These are phyloP conservation scores for Ernsta delagoae DNA, from an alignment of 2,888 invertebrate genomes.

Conservation along the genomic window DNA sequence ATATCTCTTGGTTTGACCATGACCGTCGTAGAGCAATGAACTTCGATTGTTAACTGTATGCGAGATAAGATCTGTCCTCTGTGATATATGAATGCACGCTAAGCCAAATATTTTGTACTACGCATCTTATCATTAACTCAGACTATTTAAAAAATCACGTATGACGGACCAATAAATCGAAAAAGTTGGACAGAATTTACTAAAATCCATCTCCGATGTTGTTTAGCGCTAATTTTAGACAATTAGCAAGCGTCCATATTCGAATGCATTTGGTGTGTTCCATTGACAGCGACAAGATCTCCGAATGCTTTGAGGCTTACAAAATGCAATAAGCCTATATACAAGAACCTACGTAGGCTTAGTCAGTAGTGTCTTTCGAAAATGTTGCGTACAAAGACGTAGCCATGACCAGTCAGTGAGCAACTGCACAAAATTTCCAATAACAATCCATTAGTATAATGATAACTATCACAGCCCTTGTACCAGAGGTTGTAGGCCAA, in stretches of 20 bases:
- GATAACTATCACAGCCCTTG: conserved; percentile 29
- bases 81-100: not conserved
- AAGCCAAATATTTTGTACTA: conserved; percentile 1
- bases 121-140: not conserved
- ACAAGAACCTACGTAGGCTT: not conserved
- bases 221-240: too few species aligned
- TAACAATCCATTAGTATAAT: conserved; percentile 30
- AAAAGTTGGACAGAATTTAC: too few species aligned
- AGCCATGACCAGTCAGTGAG: not conserved
- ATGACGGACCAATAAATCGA: too few species aligned
- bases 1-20: conserved; percentile 36
- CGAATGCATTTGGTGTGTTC: too few species aligned
- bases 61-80: not conserved
- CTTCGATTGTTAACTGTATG: conserved; percentile 6
- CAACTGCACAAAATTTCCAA: conserved; percentile 25
- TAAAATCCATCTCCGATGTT: too few species aligned
- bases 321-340: too few species aligned
- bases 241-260: too few species aligned
- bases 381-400: not conserved
- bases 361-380: not conserved
- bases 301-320: too few species aligned
- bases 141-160: too few species aligned
- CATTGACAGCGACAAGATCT: too few species aligned
- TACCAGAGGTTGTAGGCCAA: conserved; percentile 1
- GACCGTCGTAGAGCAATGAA: conserved; percentile 37